phyloP scores from a whole-genome alignment of 92 coral and sea anemone species.

The Epizoanthus scotinus region DNA sequence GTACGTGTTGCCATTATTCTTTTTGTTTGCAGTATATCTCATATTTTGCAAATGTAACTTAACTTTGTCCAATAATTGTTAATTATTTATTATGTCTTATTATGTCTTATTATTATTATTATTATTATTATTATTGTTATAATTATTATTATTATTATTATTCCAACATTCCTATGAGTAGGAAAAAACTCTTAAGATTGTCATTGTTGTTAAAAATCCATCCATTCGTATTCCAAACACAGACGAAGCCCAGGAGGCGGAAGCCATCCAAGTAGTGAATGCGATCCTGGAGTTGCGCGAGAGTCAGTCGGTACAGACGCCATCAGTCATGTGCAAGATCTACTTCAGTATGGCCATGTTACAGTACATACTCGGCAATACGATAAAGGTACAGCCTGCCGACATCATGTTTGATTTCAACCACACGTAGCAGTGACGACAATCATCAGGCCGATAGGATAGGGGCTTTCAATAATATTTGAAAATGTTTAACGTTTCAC shows the following conservation, averaged over 20 bases:
- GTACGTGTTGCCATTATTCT: no score
- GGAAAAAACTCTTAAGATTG: no score
- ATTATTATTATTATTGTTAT: background rate
- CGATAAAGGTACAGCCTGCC: slow-evolving; percentile 63
- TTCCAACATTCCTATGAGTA: no score
- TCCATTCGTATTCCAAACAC: background rate
- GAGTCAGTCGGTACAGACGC: slow-evolving; percentile 91
- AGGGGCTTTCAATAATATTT: no score
- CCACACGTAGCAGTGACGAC: background rate
- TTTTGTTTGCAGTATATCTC: no score
- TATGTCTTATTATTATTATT: background rate
- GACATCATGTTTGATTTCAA: background rate
- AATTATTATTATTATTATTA: no score
- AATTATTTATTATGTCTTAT: no score
- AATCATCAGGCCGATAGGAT: no score
- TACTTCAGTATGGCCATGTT: slow-evolving; percentile 93
- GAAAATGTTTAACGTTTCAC: no score
- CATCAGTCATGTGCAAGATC: slow-evolving; percentile 93
- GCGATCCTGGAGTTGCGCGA: slow-evolving; percentile 90
- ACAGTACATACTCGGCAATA: slow-evolving; percentile 82
- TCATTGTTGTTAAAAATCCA: no score
- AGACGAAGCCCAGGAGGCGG: slow-evolving; percentile 99
- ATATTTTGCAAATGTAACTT: no score
- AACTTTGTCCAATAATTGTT: no score
- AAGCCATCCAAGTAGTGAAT: slow-evolving; percentile 91